Percentiles rank a stretch among this genome's conserved stretches.
Conservation (phyloP, 2,888 invertebrate genomes). For the Diabrotica balteata region DNA sequence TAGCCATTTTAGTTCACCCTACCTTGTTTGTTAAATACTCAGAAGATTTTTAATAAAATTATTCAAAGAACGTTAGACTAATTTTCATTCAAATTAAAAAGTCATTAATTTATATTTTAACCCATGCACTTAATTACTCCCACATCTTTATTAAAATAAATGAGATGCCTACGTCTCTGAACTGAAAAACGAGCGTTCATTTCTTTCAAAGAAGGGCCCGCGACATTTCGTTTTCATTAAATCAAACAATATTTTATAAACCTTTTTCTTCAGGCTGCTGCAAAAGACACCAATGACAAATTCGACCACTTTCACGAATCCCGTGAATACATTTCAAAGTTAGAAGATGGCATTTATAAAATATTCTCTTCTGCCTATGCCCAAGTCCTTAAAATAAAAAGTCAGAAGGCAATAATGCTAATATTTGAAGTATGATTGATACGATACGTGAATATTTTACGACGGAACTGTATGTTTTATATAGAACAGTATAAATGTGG, state of each 20-base stretch:
- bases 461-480: too few species aligned
- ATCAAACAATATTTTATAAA: constrained; percentile 56
- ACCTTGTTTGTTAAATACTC: too few species aligned
- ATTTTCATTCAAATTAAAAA: too few species aligned
- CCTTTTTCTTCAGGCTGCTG: constrained; percentile 51
- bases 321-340: constrained; percentile 42
- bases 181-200: constrained; percentile 44
- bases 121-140: too few species aligned
- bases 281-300: constrained; percentile 53
- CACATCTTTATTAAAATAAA: neutral
- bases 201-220: constrained; percentile 43
- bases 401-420: too few species aligned
- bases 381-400: constrained; percentile 14
- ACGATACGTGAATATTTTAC: too few species aligned
- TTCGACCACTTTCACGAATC: constrained; percentile 46
- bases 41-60: too few species aligned
- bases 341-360: constrained; percentile 50
- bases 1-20: too few species aligned
- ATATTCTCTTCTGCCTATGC: constrained; percentile 32
- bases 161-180: neutral
- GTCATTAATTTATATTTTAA: too few species aligned
- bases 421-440: too few species aligned
- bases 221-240: constrained; percentile 55
- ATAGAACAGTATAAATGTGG: too few species aligned
- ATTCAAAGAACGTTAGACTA: too few species aligned